Conservation (phyloP, 2,797 vertebrate species). For the Hippocampus kuda region DNA sequence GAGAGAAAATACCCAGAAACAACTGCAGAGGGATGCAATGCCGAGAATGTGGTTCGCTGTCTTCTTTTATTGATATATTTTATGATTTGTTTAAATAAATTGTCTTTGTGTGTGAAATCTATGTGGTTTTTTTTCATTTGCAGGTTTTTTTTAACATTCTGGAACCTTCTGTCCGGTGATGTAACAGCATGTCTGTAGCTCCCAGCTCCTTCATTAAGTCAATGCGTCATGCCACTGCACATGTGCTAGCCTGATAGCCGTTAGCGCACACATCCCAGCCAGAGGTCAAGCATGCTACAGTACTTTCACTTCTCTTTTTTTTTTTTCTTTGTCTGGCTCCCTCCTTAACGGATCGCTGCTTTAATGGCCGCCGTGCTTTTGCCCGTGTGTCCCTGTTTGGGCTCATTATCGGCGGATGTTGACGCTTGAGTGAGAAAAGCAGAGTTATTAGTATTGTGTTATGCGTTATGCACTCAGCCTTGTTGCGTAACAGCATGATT, state of each 20-base stretch:
- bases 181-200: not conserved
- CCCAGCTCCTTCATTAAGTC: not conserved
- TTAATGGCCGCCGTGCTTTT: not conserved
- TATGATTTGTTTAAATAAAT: not conserved
- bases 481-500: not conserved
- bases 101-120: not conserved
- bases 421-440: not conserved
- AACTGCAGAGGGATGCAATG: not conserved
- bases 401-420: slow-evolving; percentile 1
- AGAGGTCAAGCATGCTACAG: slow-evolving; percentile 1
- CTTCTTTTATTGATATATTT: not conserved
- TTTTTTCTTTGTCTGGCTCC: not conserved
- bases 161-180: not conserved
- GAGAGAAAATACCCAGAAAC: not conserved
- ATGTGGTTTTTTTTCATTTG: not conserved
- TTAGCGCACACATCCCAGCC: not conserved
- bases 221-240: not conserved
- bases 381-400: not conserved
- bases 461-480: not conserved
- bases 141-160: not conserved
- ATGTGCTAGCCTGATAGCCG: not conserved
- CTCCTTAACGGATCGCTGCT: not conserved
- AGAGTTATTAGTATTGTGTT: not conserved
- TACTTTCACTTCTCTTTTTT: not conserved
- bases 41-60: not conserved